Evolutionary conservation across 1,140 invertebrate genomes (phyloP), one percentile per base, ranked within the genome.

Genomic region (Drosophila persimilis): DNA sequence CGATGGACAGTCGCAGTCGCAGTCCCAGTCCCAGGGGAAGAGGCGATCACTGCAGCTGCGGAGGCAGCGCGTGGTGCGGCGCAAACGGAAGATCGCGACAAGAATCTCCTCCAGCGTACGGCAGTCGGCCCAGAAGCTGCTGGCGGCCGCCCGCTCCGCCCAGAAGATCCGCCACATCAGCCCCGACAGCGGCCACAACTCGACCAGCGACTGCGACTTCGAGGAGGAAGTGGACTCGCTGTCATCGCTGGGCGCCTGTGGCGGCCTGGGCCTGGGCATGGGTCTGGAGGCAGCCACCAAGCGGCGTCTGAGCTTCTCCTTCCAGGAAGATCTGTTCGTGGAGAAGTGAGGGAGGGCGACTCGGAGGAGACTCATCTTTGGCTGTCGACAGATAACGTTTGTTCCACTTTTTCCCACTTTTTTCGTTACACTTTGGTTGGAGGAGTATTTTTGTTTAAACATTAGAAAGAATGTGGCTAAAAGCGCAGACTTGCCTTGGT

Each of bases 151-250:
- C 1, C 63, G 58, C 7, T 65, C 72, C 11, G 56, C 69, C 24
- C 71, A 77, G 46, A 81, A 89, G 63, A 41, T 64, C 43, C 76
- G 80, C 9, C 80, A 89, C 69, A 73, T 90, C 11, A 91, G 90
- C 43, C 90, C 90, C 26, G 90, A 91, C 55, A 91, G 90, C 54
- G 90, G 90, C 1, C 89, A 89, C 62, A 91, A 91, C 56, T 90
- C 90, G 20, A 65, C 60, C 44, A 63, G 73, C 24, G 73, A 76
- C 15, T 71, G 78, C n/a, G 83, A 89, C 8, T 71, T 72, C 6
- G 78, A 89, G 24, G 73, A 70, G 35, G 74, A 73, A 13, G 11
- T 13, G 35, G 35, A 39, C 35, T 39, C 35, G 35, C 11, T 39
- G 35, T 39, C 35, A 39, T 39, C 11, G 50, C 52, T 57, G 26